phyloP scores from a whole-genome alignment of 1,140 invertebrate species.

The Aphelenchoides fujianensis region DNA sequence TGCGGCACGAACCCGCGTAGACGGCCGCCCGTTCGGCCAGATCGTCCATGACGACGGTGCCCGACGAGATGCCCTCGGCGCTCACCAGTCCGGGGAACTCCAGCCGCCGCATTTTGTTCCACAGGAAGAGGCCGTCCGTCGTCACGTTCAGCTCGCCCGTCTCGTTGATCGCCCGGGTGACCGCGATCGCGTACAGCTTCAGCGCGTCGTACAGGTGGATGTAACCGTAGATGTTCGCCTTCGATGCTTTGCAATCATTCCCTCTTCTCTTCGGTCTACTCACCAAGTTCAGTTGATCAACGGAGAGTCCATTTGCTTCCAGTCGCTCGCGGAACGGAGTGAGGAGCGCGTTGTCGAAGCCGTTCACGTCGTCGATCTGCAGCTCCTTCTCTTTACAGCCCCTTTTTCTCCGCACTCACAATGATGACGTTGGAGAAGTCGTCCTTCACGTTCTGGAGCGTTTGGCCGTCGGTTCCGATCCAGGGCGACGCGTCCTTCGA shows the following conservation, averaged over 20 bases:
- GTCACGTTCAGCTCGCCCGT: constrained; percentile 37
- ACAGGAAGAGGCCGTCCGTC: constrained; percentile 44
- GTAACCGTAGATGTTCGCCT: constrained; percentile 53
- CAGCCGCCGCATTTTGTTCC: constrained; percentile 53
- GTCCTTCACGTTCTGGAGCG: constrained; percentile 49
- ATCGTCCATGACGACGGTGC: constrained; percentile 56
- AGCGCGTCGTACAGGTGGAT: constrained; percentile 53
- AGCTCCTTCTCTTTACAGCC: no score
- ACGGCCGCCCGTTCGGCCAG: constrained; percentile 52
- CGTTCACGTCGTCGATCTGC: constrained; percentile 55
- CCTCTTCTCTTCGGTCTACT: constrained; percentile 6
- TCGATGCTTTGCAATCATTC: constrained; percentile 14
- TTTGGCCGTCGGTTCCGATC: constrained; percentile 44
- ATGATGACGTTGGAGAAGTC: constrained; percentile 49
- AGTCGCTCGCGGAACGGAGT: constrained; percentile 50
- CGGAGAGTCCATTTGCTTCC: constrained; percentile 44
- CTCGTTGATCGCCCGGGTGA: constrained; percentile 36
- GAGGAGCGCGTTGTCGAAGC: constrained; percentile 51
- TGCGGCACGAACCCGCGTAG: constrained; percentile 41
- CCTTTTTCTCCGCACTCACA: no score
- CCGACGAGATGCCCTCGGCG: constrained; percentile 41
- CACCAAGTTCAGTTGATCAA: constrained; percentile 27
- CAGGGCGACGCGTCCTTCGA: constrained; percentile 50
- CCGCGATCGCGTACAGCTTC: constrained; percentile 50
- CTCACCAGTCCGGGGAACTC: constrained; percentile 40